These are phyloP conservation scores for Baccha elongata DNA, from an alignment of 2,888 invertebrate genomes.

Conservation along the genomic window DNA sequence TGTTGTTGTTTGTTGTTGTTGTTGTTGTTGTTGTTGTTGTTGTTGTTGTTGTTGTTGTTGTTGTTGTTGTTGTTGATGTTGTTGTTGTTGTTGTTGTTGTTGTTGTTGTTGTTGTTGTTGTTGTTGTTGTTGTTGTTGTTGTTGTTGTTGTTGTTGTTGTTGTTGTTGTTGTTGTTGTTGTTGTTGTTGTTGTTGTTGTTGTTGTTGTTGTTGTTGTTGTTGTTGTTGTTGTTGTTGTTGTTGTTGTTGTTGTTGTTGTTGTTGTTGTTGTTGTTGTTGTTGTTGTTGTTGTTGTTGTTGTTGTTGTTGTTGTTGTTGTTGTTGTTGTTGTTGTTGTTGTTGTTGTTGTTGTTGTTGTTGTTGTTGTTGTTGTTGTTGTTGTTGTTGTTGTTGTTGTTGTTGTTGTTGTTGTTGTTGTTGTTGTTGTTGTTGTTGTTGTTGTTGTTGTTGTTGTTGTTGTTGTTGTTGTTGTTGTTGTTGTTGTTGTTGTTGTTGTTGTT, in stretches of 20 bases:
- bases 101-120: neutral
- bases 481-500: slow-evolving; percentile 1
- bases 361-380: slow-evolving; percentile 1
- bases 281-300: slow-evolving; percentile 1
- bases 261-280: slow-evolving; percentile 1
- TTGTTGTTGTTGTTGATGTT: neutral
- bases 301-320: slow-evolving; percentile 1
- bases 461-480: slow-evolving; percentile 1
- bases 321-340: neutral
- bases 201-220: neutral
- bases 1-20: slow-evolving; percentile 1
- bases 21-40: slow-evolving; percentile 1
- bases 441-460: slow-evolving; percentile 1
- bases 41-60: neutral
- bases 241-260: neutral
- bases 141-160: neutral
- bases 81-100: neutral
- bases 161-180: neutral
- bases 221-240: neutral
- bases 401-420: slow-evolving; percentile 1
- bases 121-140: neutral
- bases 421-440: slow-evolving; percentile 1
- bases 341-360: slow-evolving; percentile 1
- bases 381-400: slow-evolving; percentile 1
- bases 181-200: neutral